These are phyloP conservation scores for Amiota communis DNA, from an alignment of 2,888 invertebrate species.

Conservation along the genomic window DNA sequence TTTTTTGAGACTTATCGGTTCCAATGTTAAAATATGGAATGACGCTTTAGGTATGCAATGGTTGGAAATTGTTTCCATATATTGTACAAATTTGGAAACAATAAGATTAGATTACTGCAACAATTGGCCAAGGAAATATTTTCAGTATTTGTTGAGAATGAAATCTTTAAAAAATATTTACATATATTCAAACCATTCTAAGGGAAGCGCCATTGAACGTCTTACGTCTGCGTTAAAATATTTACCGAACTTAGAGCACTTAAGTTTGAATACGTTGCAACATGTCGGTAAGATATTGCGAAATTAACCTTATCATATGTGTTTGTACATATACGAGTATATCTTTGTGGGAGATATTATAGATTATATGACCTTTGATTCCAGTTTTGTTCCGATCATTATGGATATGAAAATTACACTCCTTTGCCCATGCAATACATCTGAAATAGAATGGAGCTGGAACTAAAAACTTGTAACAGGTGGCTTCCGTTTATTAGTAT, in stretches of 20 bases:
- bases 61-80: background rate
- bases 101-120: background rate
- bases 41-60: background rate
- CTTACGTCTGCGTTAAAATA: background rate
- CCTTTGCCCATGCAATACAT: too few species aligned
- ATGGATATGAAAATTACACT: too few species aligned
- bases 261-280: background rate
- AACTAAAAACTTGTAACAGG: too few species aligned
- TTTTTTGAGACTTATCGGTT: background rate
- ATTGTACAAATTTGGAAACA: background rate
- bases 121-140: background rate
- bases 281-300: too few species aligned
- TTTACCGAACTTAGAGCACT: background rate
- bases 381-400: too few species aligned
- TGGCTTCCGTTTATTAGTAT: too few species aligned
- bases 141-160: background rate
- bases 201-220: background rate
- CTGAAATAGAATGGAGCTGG: too few species aligned
- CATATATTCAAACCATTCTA: background rate
- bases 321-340: too few species aligned
- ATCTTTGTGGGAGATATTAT: too few species aligned
- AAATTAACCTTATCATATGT: too few species aligned
- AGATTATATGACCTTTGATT: too few species aligned
- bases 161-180: background rate
- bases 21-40: background rate